Evolutionary conservation across 2,113 vertebrate species (phyloP).

Genomic region (Rattus rattus): DNA sequence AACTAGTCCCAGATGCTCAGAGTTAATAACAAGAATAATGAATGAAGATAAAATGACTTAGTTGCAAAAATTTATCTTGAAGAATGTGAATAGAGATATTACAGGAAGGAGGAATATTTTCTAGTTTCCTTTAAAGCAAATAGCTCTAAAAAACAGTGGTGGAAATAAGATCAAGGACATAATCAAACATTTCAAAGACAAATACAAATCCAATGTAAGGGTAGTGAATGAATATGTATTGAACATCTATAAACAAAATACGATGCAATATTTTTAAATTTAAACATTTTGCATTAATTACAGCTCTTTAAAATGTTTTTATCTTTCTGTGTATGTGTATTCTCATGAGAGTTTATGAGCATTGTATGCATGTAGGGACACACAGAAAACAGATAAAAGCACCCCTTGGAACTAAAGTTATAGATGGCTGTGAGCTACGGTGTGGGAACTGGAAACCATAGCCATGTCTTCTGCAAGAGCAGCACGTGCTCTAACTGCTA

Average conservation of each 20-base stretch:
- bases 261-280: not conserved
- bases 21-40: not conserved
- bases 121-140: not conserved
- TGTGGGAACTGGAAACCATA: not conserved
- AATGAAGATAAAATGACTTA: not conserved
- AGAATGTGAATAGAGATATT: not conserved
- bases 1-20: not conserved
- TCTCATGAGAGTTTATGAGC: not conserved
- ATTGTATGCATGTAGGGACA: not conserved
- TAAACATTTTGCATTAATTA: not conserved
- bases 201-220: not conserved
- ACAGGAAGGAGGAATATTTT: not conserved
- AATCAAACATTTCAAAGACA: not conserved
- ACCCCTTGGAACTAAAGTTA: not conserved
- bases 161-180: not conserved
- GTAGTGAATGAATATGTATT: not conserved
- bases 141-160: not conserved
- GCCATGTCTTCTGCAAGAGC: not conserved
- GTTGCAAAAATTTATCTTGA: conserved; percentile 41
- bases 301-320: not conserved
- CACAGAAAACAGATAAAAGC: not conserved
- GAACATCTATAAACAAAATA: not conserved
- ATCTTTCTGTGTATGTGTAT: not conserved
- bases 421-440: not conserved
- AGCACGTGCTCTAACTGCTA: not conserved